phyloP scores from a whole-genome alignment of 2,888 invertebrate genomes.

The Galeruca laticollis region DNA sequence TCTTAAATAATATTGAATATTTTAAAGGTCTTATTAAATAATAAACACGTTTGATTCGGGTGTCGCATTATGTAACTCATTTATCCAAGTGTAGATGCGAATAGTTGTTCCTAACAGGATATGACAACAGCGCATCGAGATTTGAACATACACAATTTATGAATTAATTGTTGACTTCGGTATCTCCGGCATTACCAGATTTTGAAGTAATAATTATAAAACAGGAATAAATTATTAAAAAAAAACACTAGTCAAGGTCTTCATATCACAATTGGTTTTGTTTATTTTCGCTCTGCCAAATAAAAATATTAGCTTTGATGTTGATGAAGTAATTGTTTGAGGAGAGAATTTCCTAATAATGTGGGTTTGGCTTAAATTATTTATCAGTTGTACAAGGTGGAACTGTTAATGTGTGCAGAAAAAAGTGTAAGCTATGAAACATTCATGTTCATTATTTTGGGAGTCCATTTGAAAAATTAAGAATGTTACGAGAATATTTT shows the following conservation, averaged over 20 bases:
- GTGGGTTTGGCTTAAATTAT: not conserved
- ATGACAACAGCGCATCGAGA: not conserved
- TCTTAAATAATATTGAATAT: too few species aligned
- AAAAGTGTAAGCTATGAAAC: not conserved
- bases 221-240: slow-evolving; percentile 7
- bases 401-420: not conserved
- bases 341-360: slow-evolving; percentile 1
- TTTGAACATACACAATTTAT: not conserved
- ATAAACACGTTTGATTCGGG: too few species aligned
- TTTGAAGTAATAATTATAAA: slow-evolving; percentile 16
- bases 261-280: not conserved
- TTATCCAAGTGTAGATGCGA: too few species aligned
- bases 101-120: too few species aligned
- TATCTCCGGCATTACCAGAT: slow-evolving; percentile 13
- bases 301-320: not conserved
- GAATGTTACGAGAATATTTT: too few species aligned
- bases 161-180: not conserved
- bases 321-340: not conserved
- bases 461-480: too few species aligned
- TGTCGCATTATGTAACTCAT: too few species aligned
- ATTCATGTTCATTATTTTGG: not conserved
- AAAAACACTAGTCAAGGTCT: slow-evolving; percentile 21
- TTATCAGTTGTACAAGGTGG: not conserved
- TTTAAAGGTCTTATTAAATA: too few species aligned
- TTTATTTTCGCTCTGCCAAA: slow-evolving; percentile 9